Percentiles rank a stretch among this genome's conserved stretches.
Evolutionary conservation across 2,797 vertebrate species (phyloP).

Genomic region (Basileuterus tristriatus): DNA sequence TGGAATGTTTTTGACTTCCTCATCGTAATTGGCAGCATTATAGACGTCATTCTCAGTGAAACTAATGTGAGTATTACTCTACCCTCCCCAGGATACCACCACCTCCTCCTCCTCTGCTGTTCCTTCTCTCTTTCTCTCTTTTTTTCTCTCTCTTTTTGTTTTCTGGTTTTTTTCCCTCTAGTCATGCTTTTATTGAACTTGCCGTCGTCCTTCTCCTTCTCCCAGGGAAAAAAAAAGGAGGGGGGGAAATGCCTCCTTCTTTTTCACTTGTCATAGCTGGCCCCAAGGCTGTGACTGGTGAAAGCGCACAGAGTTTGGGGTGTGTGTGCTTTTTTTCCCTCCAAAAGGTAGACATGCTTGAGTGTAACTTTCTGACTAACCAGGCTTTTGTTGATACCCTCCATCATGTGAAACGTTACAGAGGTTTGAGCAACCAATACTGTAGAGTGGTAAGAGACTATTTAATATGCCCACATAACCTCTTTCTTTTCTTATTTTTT

Average conservation of each 20-base stretch:
- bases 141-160: conserved; percentile 74
- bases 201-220: conserved; percentile 77
- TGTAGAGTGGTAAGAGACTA: conserved; percentile 80
- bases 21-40: conserved; percentile 99
- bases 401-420: conserved; percentile 73
- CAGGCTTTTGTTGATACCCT: conserved; percentile 77
- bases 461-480: conserved; percentile 81
- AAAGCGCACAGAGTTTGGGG: conserved; percentile 70
- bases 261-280: conserved; percentile 73
- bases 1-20: conserved; percentile 99
- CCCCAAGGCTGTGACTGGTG: conserved; percentile 67
- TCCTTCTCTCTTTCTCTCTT: conserved; percentile 62
- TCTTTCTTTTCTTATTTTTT: conserved; percentile 87
- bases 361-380: conserved; percentile 78
- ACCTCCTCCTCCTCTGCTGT: conserved; percentile 68
- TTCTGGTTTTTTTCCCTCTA: conserved; percentile 76
- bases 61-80: conserved; percentile 98
- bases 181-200: conserved; percentile 82
- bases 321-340: conserved; percentile 69
- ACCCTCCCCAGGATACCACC: conserved; percentile 80
- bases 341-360: conserved; percentile 67
- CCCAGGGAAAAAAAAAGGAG: conserved; percentile 75
- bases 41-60: conserved; percentile 99
- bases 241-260: conserved; percentile 74
- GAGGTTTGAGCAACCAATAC: conserved; percentile 77